phyloP scores from a whole-genome alignment of 2,797 vertebrate genomes.

The Poeciliopsis turneri region DNA sequence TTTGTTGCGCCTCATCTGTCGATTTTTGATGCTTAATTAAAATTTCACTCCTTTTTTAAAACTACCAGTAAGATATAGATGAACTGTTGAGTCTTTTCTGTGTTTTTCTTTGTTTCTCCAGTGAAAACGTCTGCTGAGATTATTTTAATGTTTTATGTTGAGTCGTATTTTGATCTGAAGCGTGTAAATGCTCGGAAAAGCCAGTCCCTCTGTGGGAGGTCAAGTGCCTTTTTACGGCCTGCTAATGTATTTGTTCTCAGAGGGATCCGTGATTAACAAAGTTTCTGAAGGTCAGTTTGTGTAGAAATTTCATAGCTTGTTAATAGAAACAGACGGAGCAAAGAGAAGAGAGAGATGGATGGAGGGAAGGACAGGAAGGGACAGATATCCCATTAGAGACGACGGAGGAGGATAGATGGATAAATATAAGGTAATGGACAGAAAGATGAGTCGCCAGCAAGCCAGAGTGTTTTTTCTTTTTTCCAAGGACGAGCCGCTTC shows the following conservation, averaged over 20 bases:
- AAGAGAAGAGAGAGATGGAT: constrained; percentile 25
- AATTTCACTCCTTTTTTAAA: neutral
- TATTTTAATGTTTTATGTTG: neutral
- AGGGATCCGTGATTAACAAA: constrained; percentile 12
- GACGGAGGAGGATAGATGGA: constrained; percentile 37
- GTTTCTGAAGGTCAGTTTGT: constrained; percentile 40
- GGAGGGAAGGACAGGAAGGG: constrained; percentile 19
- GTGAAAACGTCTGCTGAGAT: neutral
- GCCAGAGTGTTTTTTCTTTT: constrained; percentile 22
- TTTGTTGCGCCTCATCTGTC: neutral
- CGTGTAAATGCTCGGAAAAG: neutral
- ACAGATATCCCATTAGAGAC: constrained; percentile 32
- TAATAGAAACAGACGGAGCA: constrained; percentile 13
- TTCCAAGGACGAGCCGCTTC: constrained; percentile 46
- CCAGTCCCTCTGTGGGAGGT: neutral
- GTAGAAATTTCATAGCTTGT: constrained; percentile 28
- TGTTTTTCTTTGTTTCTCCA: neutral
- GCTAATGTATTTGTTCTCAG: neutral
- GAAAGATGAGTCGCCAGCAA: constrained; percentile 27
- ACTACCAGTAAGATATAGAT: neutral
- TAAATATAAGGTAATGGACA: constrained; percentile 42
- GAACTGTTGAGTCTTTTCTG: neutral
- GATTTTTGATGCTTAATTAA: neutral
- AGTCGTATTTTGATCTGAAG: neutral
- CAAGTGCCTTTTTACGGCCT: neutral